Evolutionary conservation across 2,888 invertebrate genomes (phyloP).

Genomic region (Rhorus exstirpatorius): DNA sequence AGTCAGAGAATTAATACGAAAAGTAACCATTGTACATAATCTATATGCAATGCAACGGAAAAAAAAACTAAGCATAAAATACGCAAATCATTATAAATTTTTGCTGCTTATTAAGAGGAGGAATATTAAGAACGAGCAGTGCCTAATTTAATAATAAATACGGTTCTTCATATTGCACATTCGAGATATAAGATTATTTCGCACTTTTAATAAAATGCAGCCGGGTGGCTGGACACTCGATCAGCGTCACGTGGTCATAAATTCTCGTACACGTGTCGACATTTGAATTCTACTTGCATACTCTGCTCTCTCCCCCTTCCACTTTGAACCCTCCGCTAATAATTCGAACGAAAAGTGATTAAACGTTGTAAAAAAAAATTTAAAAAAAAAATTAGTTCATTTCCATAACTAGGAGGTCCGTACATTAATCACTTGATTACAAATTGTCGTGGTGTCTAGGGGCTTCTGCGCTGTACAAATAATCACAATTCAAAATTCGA

Average conservation of each 20-base stretch:
- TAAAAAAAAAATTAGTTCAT: constrained; percentile 24
- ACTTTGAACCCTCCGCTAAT: not conserved
- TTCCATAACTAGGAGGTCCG: constrained; percentile 30
- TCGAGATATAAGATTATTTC: constrained; percentile 47
- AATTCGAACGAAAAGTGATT: constrained; percentile 30
- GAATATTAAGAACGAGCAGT: not conserved
- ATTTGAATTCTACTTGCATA: constrained; percentile 59
- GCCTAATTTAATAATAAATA: no score
- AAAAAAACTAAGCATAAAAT: not conserved
- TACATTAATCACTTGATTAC: constrained; percentile 39
- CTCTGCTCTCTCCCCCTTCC: not conserved
- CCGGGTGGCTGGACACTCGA: constrained; percentile 45
- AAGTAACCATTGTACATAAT: not conserved
- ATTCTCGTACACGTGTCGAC: constrained; percentile 64
- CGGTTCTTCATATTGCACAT: not conserved
- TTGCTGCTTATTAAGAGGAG: not conserved
- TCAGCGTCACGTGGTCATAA: constrained; percentile 57
- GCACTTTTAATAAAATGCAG: constrained; percentile 44
- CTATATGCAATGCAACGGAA: not conserved
- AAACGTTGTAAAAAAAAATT: constrained; percentile 39
- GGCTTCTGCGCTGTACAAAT: no score
- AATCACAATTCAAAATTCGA: no score
- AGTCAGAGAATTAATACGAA: constrained; percentile 22
- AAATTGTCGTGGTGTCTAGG: not conserved
- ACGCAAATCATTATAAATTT: not conserved